Conservation (phyloP, 2,888 invertebrate species). For the Drosophila koepferae region DNA sequence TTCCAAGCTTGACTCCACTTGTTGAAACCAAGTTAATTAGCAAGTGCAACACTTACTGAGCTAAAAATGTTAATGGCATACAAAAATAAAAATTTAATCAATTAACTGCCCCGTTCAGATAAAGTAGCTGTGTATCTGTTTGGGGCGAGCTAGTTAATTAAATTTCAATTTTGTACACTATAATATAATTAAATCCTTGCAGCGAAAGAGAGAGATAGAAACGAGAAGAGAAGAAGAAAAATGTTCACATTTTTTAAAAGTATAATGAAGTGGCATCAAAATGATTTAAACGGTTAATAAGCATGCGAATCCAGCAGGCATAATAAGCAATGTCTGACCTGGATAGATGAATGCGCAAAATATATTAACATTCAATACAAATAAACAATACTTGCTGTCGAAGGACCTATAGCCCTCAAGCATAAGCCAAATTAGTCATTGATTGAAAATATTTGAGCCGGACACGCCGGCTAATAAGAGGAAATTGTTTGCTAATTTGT, state of each 20-base stretch:
- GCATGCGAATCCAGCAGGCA: slow-evolving; percentile 35
- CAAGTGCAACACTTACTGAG: slow-evolving; percentile 14
- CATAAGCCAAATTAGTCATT: slow-evolving; percentile 42
- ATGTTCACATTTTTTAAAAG: slow-evolving; percentile 57
- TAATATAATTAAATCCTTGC: slow-evolving; percentile 8
- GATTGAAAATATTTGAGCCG: slow-evolving; percentile 64
- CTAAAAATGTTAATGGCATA: slow-evolving; percentile 52
- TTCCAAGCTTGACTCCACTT: slow-evolving; percentile 6
- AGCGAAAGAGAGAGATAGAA: neutral
- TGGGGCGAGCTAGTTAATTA: slow-evolving; percentile 8
- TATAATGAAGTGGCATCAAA: slow-evolving; percentile 67
- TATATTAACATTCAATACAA: slow-evolving; percentile 48
- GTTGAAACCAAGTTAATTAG: slow-evolving; percentile 40
- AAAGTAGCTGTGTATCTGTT: neutral
- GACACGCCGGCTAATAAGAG: slow-evolving; percentile 59
- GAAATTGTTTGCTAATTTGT: slow-evolving; percentile 77
- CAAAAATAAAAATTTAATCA: slow-evolving; percentile 66
- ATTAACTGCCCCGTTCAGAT: slow-evolving; percentile 22
- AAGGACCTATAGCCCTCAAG: neutral
- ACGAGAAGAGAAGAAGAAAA: neutral
- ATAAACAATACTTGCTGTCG: slow-evolving; percentile 29
- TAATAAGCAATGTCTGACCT: slow-evolving; percentile 20
- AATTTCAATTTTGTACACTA: slow-evolving; percentile 9
- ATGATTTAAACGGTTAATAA: slow-evolving; percentile 51
- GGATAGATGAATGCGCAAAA: slow-evolving; percentile 60